Conservation (phyloP, 1,140 invertebrate genomes). For the Helicorthomorpha holstii region DNA sequence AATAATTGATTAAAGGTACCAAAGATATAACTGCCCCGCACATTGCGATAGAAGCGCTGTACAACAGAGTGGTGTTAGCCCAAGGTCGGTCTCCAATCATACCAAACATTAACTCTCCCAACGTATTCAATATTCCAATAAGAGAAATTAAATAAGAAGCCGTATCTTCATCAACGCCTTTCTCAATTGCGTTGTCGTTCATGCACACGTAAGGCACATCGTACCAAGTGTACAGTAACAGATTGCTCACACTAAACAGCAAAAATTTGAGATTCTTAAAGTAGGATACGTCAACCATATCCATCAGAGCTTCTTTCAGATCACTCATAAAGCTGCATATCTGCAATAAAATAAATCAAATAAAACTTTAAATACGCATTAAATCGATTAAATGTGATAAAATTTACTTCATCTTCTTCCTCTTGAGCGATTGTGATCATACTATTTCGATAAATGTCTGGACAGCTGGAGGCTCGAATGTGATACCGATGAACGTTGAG, state of each 20-base stretch:
- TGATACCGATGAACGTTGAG: conserved; percentile 61
- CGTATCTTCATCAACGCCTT: conserved; percentile 50
- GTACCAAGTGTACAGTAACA: conserved; percentile 67
- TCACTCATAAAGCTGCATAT: conserved; percentile 56
- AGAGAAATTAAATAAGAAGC: conserved; percentile 64
- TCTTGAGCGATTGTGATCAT: conserved; percentile 66
- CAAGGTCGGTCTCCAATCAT: conserved; percentile 66
- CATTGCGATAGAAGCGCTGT: conserved; percentile 56
- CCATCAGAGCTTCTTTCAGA: conserved; percentile 50
- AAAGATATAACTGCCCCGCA: conserved; percentile 51
- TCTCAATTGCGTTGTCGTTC: conserved; percentile 49
- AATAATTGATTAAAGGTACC: conserved; percentile 49
- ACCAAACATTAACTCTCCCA: conserved; percentile 71
- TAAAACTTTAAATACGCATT: not conserved
- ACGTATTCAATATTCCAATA: conserved; percentile 68
- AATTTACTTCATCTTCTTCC: conserved; percentile 41
- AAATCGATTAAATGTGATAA: not conserved
- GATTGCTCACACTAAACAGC: conserved; percentile 67
- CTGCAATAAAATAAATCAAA: conserved; percentile 23
- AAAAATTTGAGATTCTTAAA: conserved; percentile 53
- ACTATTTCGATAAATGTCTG: conserved; percentile 75
- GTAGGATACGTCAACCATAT: conserved; percentile 62
- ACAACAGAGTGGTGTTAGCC: conserved; percentile 52
- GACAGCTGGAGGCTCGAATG: conserved; percentile 67
- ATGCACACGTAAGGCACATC: conserved; percentile 76